phyloP scores from a whole-genome alignment of 2,797 vertebrate species.

The Mus spretus region DNA sequence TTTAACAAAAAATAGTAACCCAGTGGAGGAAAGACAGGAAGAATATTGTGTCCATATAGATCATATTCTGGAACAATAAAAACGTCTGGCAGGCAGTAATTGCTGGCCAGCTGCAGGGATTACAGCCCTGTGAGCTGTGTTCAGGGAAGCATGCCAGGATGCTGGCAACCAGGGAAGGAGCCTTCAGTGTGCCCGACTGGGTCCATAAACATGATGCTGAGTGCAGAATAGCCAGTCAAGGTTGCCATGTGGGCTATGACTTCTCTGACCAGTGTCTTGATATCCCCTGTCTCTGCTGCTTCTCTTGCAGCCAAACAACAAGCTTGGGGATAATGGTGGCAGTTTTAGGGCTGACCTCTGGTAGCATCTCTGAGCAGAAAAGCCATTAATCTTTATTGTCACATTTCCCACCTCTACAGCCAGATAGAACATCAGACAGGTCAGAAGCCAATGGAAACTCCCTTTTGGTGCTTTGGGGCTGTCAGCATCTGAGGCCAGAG shows the following conservation, averaged over 20 bases:
- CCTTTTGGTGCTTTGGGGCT: background rate
- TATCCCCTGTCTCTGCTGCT: background rate
- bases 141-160: background rate
- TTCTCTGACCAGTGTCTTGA: background rate
- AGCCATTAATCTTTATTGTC: background rate
- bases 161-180: background rate
- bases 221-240: background rate
- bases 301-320: background rate
- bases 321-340: background rate
- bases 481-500: background rate
- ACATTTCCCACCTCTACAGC: background rate
- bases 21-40: slow-evolving; percentile 36
- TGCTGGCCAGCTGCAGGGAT: slow-evolving; percentile 53
- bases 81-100: slow-evolving; percentile 41
- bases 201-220: background rate
- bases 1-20: slow-evolving; percentile 70
- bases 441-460: background rate
- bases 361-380: slow-evolving; percentile 5
- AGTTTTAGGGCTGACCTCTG: background rate
- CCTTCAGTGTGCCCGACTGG: background rate
- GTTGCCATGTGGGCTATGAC: too few species aligned
- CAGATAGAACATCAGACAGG: background rate
- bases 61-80: slow-evolving; percentile 29
- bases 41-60: slow-evolving; percentile 41
- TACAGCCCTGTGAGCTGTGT: slow-evolving; percentile 12